A percentile compares a stretch with the other conserved stretches of the same genome.
These are phyloP conservation scores for Andrena bucephala DNA, from an alignment of 2,888 invertebrate species.

Conservation along the genomic window DNA sequence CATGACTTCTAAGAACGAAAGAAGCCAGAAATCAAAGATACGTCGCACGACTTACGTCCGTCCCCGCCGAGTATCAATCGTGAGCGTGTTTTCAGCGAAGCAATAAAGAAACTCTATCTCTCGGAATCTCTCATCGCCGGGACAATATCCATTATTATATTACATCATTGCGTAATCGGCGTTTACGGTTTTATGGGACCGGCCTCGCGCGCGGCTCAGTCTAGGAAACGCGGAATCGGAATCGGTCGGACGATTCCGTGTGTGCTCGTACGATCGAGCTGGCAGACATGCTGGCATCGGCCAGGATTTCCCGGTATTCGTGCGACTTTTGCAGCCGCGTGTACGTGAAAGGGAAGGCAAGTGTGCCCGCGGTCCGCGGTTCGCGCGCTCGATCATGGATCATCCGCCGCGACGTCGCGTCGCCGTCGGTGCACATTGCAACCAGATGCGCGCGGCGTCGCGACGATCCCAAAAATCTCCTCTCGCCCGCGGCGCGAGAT, in stretches of 20 bases:
- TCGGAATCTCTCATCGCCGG: constrained; percentile 62
- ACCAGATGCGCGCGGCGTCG: not conserved
- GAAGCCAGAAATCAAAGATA: constrained; percentile 34
- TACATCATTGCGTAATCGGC: constrained; percentile 69
- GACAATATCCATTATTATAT: constrained; percentile 71
- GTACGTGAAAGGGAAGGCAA: constrained; percentile 54
- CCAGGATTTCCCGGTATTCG: constrained; percentile 62
- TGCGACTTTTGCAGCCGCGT: constrained; percentile 24
- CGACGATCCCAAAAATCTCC: not conserved
- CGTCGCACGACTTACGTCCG: not conserved
- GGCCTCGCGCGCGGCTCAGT: constrained; percentile 48
- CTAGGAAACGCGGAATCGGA: constrained; percentile 39
- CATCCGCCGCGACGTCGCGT: constrained; percentile 5
- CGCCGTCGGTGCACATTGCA: too few relatives aligned
- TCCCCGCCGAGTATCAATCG: constrained; percentile 52
- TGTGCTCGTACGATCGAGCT: constrained; percentile 52
- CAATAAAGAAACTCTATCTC: constrained; percentile 57
- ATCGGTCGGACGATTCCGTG: constrained; percentile 58
- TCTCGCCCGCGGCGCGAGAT: not conserved
- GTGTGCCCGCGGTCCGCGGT: constrained; percentile 15
- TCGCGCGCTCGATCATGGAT: constrained; percentile 5
- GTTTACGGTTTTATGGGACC: constrained; percentile 67
- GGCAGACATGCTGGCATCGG: constrained; percentile 75
- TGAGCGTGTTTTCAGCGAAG: constrained; percentile 31
- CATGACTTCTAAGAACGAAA: not conserved